A percentile compares a stretch with the other conserved stretches of the same genome.
Evolutionary conservation across 2,797 vertebrate genomes (phyloP).

Genomic region (Hylomyscus alleni): DNA sequence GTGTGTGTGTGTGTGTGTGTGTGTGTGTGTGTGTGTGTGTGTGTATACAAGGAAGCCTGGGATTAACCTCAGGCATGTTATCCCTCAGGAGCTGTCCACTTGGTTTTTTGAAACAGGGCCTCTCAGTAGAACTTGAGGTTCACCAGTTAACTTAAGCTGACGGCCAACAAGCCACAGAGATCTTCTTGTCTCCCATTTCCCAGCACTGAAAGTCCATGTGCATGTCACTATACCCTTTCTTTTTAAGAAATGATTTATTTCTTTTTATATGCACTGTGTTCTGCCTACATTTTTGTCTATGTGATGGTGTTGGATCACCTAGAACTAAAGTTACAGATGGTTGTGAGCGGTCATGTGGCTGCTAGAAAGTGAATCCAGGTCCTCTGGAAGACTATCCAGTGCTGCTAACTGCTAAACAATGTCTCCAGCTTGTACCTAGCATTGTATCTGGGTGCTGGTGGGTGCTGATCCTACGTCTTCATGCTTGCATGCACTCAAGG

Average conservation of each 20-base stretch:
- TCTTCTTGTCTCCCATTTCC: not conserved
- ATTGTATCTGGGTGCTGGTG: not conserved
- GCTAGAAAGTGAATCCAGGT: not conserved
- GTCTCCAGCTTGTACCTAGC: not conserved
- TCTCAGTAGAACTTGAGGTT: not conserved
- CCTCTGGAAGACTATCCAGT: not conserved
- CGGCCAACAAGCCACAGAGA: not conserved
- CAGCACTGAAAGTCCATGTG: not conserved
- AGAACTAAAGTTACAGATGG: not conserved
- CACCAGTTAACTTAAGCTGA: not conserved
- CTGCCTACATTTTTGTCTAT: not conserved
- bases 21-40: not conserved
- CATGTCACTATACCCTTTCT: not conserved
- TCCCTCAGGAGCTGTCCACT: not conserved
- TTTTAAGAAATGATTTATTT: not conserved
- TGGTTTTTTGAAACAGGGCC: not conserved
- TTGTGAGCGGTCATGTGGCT: not conserved
- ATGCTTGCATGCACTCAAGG: not conserved
- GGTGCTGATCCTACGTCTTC: not conserved
- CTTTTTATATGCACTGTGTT: not conserved
- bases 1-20: not conserved
- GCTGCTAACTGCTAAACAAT: not conserved
- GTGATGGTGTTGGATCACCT: not conserved
- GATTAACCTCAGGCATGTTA: not conserved
- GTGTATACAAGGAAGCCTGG: not conserved